Conservation (phyloP, 2,113 vertebrate genomes). For the Hylia prasina region DNA sequence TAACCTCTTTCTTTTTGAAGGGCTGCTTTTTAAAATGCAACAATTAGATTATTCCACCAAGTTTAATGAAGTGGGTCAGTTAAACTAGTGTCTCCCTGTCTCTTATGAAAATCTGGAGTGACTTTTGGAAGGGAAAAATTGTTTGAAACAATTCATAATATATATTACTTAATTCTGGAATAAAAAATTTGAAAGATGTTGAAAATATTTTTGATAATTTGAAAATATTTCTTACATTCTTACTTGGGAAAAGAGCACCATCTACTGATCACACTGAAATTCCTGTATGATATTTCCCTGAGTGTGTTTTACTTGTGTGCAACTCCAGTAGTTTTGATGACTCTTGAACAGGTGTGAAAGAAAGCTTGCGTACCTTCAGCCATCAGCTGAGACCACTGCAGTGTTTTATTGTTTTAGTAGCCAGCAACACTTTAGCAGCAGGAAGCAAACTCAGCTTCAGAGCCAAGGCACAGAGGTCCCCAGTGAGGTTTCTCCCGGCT, state of each 20-base stretch:
- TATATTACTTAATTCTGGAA: not conserved
- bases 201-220: not conserved
- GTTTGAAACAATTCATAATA: not conserved
- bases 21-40: not conserved
- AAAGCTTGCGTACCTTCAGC: rapidly evolving
- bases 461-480: not conserved
- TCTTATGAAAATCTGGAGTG: not conserved
- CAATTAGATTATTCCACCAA: not conserved
- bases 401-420: not conserved
- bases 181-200: not conserved
- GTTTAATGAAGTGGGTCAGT: not conserved
- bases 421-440: not conserved
- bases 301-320: not conserved
- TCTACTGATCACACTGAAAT: not conserved
- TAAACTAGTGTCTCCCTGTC: not conserved
- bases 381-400: not conserved
- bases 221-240: not conserved
- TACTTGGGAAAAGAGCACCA: not conserved
- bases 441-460: not conserved
- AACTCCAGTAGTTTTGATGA: not conserved
- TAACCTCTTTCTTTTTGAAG: not conserved
- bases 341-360: not conserved
- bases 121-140: not conserved
- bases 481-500: not conserved
- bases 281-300: not conserved